Percentiles rank a stretch among this genome's conserved stretches.
Evolutionary conservation across 2,888 invertebrate genomes (phyloP).

Genomic region (Mythimna lalbum): DNA sequence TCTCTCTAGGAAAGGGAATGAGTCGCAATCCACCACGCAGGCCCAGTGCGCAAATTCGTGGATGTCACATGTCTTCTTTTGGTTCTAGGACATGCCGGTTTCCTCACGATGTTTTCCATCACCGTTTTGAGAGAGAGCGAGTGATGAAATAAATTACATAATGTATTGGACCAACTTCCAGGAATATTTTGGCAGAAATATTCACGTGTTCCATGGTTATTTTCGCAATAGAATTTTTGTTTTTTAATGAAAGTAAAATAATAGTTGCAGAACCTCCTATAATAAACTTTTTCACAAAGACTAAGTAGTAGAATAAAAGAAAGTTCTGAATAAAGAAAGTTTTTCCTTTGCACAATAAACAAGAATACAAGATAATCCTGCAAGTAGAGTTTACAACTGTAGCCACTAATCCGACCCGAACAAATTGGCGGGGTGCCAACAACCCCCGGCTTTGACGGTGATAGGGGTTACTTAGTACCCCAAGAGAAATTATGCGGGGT

Average conservation of each 20-base stretch:
- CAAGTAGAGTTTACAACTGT: constrained; percentile 43
- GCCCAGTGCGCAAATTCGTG: no score
- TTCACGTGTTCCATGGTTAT: no score
- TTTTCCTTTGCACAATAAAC: constrained; percentile 40
- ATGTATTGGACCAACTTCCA: no score
- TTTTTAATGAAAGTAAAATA: not conserved
- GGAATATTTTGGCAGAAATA: no score
- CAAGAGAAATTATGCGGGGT: constrained; percentile 32
- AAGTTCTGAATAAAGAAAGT: constrained; percentile 24
- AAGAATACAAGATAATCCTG: constrained; percentile 48
- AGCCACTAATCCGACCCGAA: constrained; percentile 43
- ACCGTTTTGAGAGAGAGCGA: no score
- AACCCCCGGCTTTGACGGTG: constrained; percentile 34
- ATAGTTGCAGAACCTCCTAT: no score
- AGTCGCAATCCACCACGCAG: not conserved
- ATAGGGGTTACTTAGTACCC: constrained; percentile 47
- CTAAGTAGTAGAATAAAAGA: constrained; percentile 6
- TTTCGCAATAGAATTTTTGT: not conserved
- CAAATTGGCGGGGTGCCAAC: constrained; percentile 57
- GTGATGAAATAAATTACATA: no score
- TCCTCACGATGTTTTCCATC: no score
- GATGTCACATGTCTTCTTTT: no score
- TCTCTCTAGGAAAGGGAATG: not conserved
- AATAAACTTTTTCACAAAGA: not conserved
- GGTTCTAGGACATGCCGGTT: no score